A percentile compares a stretch with the other conserved stretches of the same genome.
Evolutionary conservation across 2,888 invertebrate genomes (phyloP).

Genomic region (Macropis europaea): DNA sequence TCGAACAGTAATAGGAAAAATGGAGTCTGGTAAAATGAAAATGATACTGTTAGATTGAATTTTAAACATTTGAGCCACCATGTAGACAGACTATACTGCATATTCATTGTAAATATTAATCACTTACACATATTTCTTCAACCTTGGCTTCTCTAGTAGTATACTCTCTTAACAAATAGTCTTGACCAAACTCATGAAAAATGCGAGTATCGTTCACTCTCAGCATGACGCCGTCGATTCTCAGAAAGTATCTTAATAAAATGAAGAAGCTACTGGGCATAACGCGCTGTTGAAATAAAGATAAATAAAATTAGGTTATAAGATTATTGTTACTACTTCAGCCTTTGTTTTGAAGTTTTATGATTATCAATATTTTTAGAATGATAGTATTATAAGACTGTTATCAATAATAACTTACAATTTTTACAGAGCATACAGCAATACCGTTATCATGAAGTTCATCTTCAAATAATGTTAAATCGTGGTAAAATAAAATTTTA

Average conservation of each 20-base stretch:
- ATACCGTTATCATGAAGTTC: slow-evolving; percentile 99
- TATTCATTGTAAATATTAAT: too few species aligned
- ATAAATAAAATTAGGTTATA: slow-evolving; percentile 8
- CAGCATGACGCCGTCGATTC: slow-evolving; percentile 96
- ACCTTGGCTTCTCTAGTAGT: slow-evolving; percentile 89
- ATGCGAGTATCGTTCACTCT: slow-evolving; percentile 93
- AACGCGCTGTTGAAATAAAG: slow-evolving; percentile 88
- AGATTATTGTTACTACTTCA: too few species aligned
- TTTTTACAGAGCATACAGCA: slow-evolving; percentile 94
- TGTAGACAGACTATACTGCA: too few species aligned
- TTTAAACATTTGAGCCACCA: too few species aligned
- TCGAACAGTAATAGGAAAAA: too few species aligned
- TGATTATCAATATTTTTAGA: too few species aligned
- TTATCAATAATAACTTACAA: too few species aligned
- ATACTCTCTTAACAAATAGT: slow-evolving; percentile 91
- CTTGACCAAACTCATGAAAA: slow-evolving; percentile 88
- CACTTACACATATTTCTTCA: slow-evolving; percentile 84
- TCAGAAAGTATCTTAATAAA: slow-evolving; percentile 92
- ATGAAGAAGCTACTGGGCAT: slow-evolving; percentile 98
- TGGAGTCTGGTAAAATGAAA: too few species aligned
- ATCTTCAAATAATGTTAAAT: slow-evolving; percentile 97
- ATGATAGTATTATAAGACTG: too few species aligned
- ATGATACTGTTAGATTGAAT: too few species aligned
- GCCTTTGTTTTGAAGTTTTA: too few species aligned
- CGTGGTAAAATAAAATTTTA: slow-evolving; percentile 95